A percentile compares a stretch with the other conserved stretches of the same genome.
Conservation (phyloP, 1,140 invertebrate genomes). For the Theocolax elegans region DNA sequence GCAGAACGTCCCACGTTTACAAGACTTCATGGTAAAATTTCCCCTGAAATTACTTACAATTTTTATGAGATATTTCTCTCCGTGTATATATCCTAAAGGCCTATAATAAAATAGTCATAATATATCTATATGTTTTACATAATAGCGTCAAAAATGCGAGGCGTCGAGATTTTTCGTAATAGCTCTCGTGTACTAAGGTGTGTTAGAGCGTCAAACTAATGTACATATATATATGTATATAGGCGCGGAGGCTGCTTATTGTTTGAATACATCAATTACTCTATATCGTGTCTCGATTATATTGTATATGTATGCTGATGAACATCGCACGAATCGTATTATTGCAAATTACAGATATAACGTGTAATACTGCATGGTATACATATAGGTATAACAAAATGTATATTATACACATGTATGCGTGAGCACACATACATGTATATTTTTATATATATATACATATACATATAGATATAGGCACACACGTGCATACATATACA, state of each 20-base stretch:
- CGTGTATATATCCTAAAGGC: too few species aligned
- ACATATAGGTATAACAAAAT: conserved; percentile 21
- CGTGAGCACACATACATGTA: too few species aligned
- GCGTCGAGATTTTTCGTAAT: background rate
- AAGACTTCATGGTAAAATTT: too few species aligned
- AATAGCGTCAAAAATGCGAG: conserved; percentile 20
- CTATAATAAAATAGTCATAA: too few species aligned
- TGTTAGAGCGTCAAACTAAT: background rate
- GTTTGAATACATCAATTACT: too few species aligned
- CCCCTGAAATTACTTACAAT: too few species aligned
- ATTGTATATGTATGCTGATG: background rate
- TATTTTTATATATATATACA: too few species aligned
- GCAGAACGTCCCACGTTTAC: too few species aligned
- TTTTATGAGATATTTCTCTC: too few species aligned
- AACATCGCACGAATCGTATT: conserved; percentile 12
- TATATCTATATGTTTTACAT: too few species aligned
- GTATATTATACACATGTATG: conserved; percentile 14
- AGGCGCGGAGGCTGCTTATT: conserved; percentile 21
- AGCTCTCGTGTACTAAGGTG: background rate
- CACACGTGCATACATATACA: background rate
- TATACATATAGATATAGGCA: background rate
- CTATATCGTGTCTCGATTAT: too few species aligned
- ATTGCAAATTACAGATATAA: conserved; percentile 11
- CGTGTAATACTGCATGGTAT: background rate
- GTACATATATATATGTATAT: background rate